These are phyloP conservation scores for Cirrhinus mrigala DNA, from an alignment of 2,797 vertebrate species.

Conservation along the genomic window DNA sequence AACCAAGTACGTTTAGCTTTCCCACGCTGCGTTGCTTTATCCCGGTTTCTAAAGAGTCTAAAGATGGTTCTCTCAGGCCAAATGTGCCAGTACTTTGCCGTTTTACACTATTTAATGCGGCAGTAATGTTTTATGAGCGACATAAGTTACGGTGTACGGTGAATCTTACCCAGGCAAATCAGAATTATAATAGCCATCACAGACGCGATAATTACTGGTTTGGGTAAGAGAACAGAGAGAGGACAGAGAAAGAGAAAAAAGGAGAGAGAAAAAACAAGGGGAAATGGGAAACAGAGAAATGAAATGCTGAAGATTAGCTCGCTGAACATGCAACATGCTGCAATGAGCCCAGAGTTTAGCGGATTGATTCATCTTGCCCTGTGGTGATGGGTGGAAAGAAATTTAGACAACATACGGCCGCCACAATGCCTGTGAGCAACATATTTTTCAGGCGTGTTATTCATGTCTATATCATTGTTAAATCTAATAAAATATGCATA, in stretches of 20 bases:
- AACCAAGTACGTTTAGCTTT: conserved; percentile 40
- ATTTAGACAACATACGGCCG: conserved; percentile 35
- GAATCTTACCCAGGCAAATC: conserved; percentile 99
- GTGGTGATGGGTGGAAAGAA: conserved; percentile 39
- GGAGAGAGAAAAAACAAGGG: conserved; percentile 22
- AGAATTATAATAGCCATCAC: conserved; percentile 99
- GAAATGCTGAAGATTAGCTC: conserved; percentile 91
- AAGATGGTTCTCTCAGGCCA: conserved; percentile 34
- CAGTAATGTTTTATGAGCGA: conserved; percentile 55
- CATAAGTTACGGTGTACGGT: conserved; percentile 77
- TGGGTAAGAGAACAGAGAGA: conserved; percentile 88
- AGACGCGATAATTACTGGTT: conserved; percentile 99
- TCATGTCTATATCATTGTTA: conserved; percentile 21
- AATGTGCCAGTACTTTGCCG: conserved; percentile 41
- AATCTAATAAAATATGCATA: conserved; percentile 29
- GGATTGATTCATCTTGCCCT: conserved; percentile 37
- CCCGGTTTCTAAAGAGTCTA: conserved; percentile 16
- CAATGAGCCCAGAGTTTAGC: conserved; percentile 63
- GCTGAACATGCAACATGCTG: conserved; percentile 93
- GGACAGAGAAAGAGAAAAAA: conserved; percentile 48
- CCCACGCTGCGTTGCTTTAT: neutral
- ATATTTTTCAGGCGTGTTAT: conserved; percentile 9
- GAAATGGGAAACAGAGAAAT: conserved; percentile 73
- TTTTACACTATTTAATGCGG: conserved; percentile 47
- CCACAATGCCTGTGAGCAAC: conserved; percentile 36